These are phyloP conservation scores for Stichopus chloronotus DNA, from an alignment of 35 echinoderm and acorn worm species.

Conservation along the genomic window DNA sequence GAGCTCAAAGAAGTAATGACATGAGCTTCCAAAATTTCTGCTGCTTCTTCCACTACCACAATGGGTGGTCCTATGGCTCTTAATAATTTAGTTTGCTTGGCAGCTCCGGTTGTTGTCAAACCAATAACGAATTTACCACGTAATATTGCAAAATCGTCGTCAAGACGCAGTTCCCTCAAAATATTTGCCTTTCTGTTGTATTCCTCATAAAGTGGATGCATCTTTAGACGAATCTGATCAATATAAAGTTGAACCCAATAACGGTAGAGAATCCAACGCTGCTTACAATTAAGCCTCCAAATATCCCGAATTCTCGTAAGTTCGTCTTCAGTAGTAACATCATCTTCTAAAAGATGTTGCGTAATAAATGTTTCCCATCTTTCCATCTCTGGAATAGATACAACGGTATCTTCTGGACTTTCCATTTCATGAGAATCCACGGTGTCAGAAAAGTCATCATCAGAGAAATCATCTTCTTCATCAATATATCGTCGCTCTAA, in stretches of 20 bases:
- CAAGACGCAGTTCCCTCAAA: constrained; percentile 41
- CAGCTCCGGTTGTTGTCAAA: constrained; percentile 80
- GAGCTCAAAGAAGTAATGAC: constrained; percentile 66
- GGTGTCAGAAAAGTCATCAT: background rate
- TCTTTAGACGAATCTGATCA: background rate
- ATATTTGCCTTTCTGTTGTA: constrained; percentile 50
- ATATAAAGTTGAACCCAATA: constrained; percentile 49
- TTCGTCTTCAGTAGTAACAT: constrained; percentile 27
- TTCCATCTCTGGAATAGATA: background rate
- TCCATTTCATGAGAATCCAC: background rate
- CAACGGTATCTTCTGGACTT: no score
- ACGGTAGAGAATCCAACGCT: constrained; percentile 71
- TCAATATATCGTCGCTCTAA: constrained; percentile 19
- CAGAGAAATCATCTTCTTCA: background rate
- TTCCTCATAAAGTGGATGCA: background rate
- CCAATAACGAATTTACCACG: constrained; percentile 70
- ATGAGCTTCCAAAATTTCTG: constrained; percentile 92
- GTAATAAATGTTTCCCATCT: background rate
- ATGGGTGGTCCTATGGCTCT: constrained; percentile 66
- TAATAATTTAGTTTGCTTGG: constrained; percentile 60
- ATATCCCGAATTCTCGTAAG: constrained; percentile 40
- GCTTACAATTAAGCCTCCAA: constrained; percentile 66
- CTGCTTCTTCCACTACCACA: constrained; percentile 91
- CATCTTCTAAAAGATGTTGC: background rate
- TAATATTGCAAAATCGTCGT: constrained; percentile 52